Base-by-base conservation (phyloP, 2,113 vertebrate species). In the Piprites chloris region DNA sequence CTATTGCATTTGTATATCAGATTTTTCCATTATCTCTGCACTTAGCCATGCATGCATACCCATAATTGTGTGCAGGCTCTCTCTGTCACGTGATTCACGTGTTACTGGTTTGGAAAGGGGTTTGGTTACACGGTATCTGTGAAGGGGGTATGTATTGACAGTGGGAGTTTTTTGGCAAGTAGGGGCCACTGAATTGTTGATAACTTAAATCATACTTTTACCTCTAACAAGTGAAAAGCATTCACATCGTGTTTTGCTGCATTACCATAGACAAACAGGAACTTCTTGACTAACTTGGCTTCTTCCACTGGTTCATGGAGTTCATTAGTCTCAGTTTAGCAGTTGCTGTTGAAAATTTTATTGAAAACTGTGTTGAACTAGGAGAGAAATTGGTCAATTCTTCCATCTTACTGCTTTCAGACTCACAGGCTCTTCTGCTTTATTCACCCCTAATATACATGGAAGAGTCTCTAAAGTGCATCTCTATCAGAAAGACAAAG, bases 391-490 rank as follows among this genome's bases (percentile, higher is more conserved):
- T 22, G 35, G 85, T 71, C 75, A 90, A 18, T 81, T 93, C 39
- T 90, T 80, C 59, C 30, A 32, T 95, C 47, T 94, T 94, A 27
- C 66, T 79, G 4, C 58, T 96, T 95, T 65, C 53, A 92, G 69
- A 78, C 49, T 90, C 17, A 14, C 19, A 42, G 83, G n/a, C 56
- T 89, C 47, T 95, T 96, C 41, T 87, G 58, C 56, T 78, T 93
- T 92, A 72, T 95, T 92, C 62, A 68, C 35, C n/a, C 12, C 15
- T 82, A 37, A 56, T 75, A 65, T 68, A 78, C 44, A 65, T 78
- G n/a, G 47, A 89, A 61, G 77, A 90, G 65, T 86, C 33, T 85
- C n/a, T 91, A 85, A 93, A 77, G 65, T 52, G 53, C 84, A 81
- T 93, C 63, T 92, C 59, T 77, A 78, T 78, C 68, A 80, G 55